Conservation (phyloP, 2,113 vertebrate genomes). For the Dromiciops gliroides region DNA sequence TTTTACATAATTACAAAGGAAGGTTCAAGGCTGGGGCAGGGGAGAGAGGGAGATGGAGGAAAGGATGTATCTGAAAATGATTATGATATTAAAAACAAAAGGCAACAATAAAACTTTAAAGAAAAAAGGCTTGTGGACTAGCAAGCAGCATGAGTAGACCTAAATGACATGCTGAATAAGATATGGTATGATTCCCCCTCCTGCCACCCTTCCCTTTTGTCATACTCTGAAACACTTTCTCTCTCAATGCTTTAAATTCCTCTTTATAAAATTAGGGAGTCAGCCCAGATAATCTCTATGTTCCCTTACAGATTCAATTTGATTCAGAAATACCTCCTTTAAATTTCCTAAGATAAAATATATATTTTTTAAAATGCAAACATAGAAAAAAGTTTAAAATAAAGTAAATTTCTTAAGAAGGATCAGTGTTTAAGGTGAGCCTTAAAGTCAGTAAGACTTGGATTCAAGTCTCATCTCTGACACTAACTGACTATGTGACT, state of each 20-base stretch:
- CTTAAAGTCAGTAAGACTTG: background rate
- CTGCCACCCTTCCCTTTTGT: background rate
- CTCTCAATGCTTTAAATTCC: background rate
- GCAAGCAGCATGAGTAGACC: background rate
- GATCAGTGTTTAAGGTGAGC: background rate
- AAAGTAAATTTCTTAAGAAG: background rate
- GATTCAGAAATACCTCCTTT: background rate
- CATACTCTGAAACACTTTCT: background rate
- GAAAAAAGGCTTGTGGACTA: background rate
- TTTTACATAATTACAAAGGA: background rate
- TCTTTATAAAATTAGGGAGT: background rate
- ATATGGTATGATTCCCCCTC: too few species aligned
- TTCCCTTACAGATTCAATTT: background rate
- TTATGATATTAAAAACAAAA: background rate
- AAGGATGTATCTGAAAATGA: background rate
- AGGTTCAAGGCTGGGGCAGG: background rate
- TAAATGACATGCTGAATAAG: too few species aligned
- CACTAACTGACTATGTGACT: background rate
- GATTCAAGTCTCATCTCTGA: background rate
- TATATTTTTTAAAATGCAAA: too few species aligned
- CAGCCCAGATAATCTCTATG: background rate
- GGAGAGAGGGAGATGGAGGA: background rate
- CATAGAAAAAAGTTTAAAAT: too few species aligned
- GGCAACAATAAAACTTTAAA: background rate
- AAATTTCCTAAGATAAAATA: background rate